Base-by-base conservation (phyloP, 2,113 vertebrate species). In the Ceratotherium simum region DNA sequence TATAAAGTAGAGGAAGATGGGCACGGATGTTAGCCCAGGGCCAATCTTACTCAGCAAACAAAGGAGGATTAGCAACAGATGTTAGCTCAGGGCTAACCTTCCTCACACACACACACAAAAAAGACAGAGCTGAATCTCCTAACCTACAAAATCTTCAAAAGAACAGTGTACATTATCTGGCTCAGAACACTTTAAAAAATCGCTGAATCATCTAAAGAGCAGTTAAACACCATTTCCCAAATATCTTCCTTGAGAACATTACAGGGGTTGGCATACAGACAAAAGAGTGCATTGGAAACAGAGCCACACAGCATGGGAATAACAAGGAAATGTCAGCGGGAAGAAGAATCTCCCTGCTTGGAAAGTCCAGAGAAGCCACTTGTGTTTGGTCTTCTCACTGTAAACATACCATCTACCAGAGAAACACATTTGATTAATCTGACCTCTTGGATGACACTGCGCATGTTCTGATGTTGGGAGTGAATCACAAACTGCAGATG, bases 401-500 rank as follows among this genome's bases (percentile, higher is more conserved):
- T 4, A 72, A 82, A 72, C 90, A 54, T 9, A 39, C 39, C 56
- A 39, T 84, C 92, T 64, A 64, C 87, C 58, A 36, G 86, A 96
- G 91, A 90, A 83, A 88, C 8, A n/a, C 10, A 16, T 46, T 46
- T 0, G n/a, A 4, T 51, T 58, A 16, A 82, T 36, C 99, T 98
- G 62, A 99, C 99, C 98, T 99, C 98, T 69, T 98, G 97, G 21
- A 99, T 99, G 81, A 97, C n/a, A 8, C 51, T 4, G 0, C 85
- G 97, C 48, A 99, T 96, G 56, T 85, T 64, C 65, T 96, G 98
- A 16, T 99, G 98, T 36, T 99, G 99, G 0, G 69, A 97, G 62
- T 96, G 98, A 95, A 99, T 99, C 96, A 99, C 79, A 0, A 54
- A 70, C 48, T 99, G 98, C 83, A 99, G 94, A 48, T 99, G 99